A percentile compares a stretch with the other conserved stretches of the same genome.
These are phyloP conservation scores for Syngnathus scovelli DNA, from an alignment of 2,113 vertebrate species.

Conservation along the genomic window DNA sequence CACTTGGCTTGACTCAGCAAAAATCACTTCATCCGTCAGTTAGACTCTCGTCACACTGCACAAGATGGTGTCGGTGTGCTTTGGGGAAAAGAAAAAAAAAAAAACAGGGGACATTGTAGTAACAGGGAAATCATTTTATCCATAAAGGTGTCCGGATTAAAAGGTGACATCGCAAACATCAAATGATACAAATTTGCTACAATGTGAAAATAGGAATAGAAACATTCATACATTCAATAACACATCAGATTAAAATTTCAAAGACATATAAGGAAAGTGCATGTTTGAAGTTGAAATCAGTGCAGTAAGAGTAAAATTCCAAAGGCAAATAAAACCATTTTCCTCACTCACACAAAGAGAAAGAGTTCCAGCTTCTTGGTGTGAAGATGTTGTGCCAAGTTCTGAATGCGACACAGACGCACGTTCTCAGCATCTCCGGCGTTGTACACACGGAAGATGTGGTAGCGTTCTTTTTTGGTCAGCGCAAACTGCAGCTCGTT, in stretches of 20 bases:
- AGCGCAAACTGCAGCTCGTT: slow-evolving; percentile 75
- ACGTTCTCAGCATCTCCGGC: slow-evolving; percentile 64
- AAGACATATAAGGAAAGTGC: neutral
- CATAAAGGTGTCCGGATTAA: slow-evolving; percentile 21
- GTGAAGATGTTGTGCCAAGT: slow-evolving; percentile 74
- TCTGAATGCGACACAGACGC: slow-evolving; percentile 69
- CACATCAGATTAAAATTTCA: neutral
- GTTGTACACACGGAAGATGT: slow-evolving; percentile 71
- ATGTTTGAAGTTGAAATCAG: neutral
- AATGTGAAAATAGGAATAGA: neutral
- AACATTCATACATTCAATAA: too few species aligned
- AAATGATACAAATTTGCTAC: slow-evolving; percentile 2
- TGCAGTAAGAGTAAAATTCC: slow-evolving; percentile 6
- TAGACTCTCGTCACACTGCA: neutral
- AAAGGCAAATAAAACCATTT: neutral
- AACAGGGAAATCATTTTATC: slow-evolving; percentile 24
- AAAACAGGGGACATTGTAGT: neutral
- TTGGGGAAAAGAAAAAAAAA: neutral
- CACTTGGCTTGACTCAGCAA: slow-evolving; percentile 7
- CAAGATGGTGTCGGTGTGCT: too few species aligned
- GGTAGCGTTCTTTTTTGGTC: slow-evolving; percentile 65
- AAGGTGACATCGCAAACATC: slow-evolving; percentile 13
- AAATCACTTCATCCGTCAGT: slow-evolving; percentile 16
- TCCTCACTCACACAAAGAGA: slow-evolving; percentile 58
- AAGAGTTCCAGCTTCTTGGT: slow-evolving; percentile 69